Evolutionary conservation across 92 coral and sea anemone genomes (phyloP).

Genomic region (Actinostola sp.): DNA sequence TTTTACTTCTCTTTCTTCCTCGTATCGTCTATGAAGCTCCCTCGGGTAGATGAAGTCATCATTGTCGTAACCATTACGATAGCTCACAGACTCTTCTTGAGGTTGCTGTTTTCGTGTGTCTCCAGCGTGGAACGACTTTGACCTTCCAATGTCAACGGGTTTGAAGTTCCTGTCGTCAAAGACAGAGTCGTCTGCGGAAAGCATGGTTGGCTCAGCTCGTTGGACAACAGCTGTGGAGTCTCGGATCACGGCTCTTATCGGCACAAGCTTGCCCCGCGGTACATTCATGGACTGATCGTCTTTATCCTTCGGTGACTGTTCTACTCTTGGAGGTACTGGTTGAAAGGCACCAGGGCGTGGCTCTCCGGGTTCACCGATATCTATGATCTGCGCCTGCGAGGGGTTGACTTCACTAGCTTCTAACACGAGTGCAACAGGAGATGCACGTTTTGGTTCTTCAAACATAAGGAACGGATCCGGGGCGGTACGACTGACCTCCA

Average conservation of each 20-base stretch:
- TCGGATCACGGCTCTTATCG: conserved; percentile 40
- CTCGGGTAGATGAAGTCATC: conserved; percentile 29
- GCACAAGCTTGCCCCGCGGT: conserved; percentile 44
- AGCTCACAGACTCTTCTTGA: conserved; percentile 19
- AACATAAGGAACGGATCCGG: conserved; percentile 1
- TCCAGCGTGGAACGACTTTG: conserved; percentile 39
- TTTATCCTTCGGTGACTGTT: neutral
- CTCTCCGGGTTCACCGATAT: conserved; percentile 2
- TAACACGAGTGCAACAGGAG: conserved; percentile 23
- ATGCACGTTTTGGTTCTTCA: conserved; percentile 7
- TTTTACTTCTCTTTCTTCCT: conserved; percentile 28
- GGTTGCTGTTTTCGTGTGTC: conserved; percentile 13
- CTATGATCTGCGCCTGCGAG: conserved; percentile 13
- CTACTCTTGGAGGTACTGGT: conserved; percentile 47
- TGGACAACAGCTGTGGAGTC: conserved; percentile 21
- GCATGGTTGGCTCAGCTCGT: conserved; percentile 30
- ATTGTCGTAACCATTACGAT: conserved; percentile 37
- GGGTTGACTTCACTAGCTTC: conserved; percentile 20
- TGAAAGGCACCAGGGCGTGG: conserved; percentile 54
- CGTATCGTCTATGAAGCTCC: conserved; percentile 20
- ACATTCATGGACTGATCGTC: conserved; percentile 8
- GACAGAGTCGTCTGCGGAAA: conserved; percentile 16
- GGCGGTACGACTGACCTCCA: conserved; percentile 14
- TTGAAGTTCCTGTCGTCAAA: conserved; percentile 27
- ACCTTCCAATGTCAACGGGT: conserved; percentile 30